Conservation (phyloP, 2,113 vertebrate species). For the Brienomyrus longianalis region DNA sequence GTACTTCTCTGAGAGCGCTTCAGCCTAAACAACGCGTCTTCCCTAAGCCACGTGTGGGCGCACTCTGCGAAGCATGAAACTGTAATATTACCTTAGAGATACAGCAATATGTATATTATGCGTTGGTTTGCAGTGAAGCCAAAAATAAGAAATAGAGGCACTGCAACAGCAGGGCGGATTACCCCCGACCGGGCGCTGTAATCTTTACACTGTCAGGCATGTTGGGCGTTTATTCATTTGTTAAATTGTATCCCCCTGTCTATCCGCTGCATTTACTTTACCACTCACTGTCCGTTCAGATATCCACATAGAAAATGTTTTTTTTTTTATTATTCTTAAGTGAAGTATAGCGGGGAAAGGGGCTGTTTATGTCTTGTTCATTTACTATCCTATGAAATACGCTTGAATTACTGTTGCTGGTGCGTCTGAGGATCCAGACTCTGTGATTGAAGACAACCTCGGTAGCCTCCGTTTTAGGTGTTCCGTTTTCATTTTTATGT, state of each 20-base stretch:
- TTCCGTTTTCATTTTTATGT: constrained; percentile 39
- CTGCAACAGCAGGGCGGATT: neutral
- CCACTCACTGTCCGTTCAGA: neutral
- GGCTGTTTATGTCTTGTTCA: constrained; percentile 66
- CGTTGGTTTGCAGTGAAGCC: constrained; percentile 22
- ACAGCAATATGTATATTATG: constrained; percentile 65
- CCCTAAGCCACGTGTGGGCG: constrained; percentile 55
- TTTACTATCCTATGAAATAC: constrained; percentile 68
- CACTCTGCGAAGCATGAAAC: constrained; percentile 54
- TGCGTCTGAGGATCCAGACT: constrained; percentile 63
- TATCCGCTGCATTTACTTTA: neutral
- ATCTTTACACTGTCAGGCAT: neutral
- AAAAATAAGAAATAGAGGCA: neutral
- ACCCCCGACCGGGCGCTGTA: neutral
- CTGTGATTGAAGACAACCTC: constrained; percentile 45
- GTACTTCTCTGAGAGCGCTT: constrained; percentile 26
- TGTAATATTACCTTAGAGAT: constrained; percentile 56
- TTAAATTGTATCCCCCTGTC: neutral
- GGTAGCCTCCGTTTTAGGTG: constrained; percentile 49
- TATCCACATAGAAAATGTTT: neutral
- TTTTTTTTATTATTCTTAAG: neutral
- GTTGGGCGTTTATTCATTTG: neutral
- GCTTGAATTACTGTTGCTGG: constrained; percentile 69
- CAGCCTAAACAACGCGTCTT: constrained; percentile 66
- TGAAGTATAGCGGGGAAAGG: constrained; percentile 29